phyloP scores from a whole-genome alignment of 2,797 vertebrate genomes.

The Eupleurogrammus muticus region DNA sequence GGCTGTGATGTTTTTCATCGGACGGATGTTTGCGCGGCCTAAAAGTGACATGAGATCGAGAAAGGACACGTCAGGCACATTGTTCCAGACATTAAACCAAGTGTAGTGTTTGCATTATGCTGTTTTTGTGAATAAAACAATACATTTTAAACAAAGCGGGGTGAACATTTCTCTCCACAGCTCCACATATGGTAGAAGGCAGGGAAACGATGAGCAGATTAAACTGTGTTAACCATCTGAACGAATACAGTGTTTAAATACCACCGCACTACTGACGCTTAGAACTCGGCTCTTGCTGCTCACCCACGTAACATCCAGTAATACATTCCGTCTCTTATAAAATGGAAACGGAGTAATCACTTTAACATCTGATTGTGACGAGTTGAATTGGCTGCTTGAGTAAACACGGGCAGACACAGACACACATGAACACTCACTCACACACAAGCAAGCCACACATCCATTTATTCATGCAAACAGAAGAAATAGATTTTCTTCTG shows the following conservation, averaged over 20 bases:
- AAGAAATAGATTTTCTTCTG: constrained; percentile 65
- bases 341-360: constrained; percentile 59
- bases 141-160: constrained; percentile 14
- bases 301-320: constrained; percentile 37
- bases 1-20: constrained; percentile 99
- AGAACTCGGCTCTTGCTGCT: constrained; percentile 33
- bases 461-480: constrained; percentile 65
- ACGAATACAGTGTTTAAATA: constrained; percentile 66
- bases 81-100: constrained; percentile 22
- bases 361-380: constrained; percentile 63
- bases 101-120: constrained; percentile 22
- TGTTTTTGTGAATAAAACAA: constrained; percentile 40
- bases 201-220: constrained; percentile 56
- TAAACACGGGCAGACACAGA: constrained; percentile 63
- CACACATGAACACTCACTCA: constrained; percentile 47
- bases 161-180: constrained; percentile 11
- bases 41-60: constrained; percentile 65
- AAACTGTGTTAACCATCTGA: constrained; percentile 53
- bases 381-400: constrained; percentile 62
- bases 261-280: constrained; percentile 36
- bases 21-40: constrained; percentile 97
- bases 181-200: constrained; percentile 36
- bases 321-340: constrained; percentile 56
- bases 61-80: constrained; percentile 71
- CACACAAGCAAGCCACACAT: constrained; percentile 41